These are phyloP conservation scores for Ochotona curzoniae DNA, from an alignment of 2,113 vertebrate genomes.

Conservation along the genomic window DNA sequence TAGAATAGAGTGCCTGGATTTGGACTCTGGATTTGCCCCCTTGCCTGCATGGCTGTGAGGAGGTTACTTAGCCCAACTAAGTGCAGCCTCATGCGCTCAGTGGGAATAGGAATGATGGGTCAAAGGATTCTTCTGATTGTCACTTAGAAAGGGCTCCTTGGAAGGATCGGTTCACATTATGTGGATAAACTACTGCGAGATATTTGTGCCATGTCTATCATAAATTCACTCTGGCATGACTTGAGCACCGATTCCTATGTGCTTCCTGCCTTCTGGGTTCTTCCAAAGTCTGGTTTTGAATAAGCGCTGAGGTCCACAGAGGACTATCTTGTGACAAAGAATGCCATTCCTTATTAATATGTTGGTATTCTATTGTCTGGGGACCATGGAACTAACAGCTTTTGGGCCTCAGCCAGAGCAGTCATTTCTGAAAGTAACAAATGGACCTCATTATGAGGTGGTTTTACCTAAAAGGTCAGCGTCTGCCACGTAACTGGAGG, in stretches of 20 bases:
- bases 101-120: background rate
- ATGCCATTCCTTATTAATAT: conserved; percentile 22
- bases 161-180: background rate
- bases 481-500: background rate
- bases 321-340: background rate
- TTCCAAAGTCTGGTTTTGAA: conserved; percentile 29
- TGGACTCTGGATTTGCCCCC: background rate
- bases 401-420: conserved; percentile 42
- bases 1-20: background rate
- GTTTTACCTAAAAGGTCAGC: conserved; percentile 70
- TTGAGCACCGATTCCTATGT: background rate
- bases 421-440: conserved; percentile 57
- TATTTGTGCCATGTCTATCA: background rate
- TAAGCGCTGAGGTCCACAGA: background rate
- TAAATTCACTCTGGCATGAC: background rate
- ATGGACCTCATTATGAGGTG: conserved; percentile 51
- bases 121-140: background rate
- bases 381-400: background rate
- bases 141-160: background rate
- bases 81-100: background rate
- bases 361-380: conserved; percentile 40
- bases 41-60: background rate
- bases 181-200: background rate
- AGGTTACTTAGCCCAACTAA: background rate
- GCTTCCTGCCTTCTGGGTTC: conserved; percentile 6